Percentiles rank a stretch among this genome's conserved stretches.
phyloP scores from a whole-genome alignment of 2,113 vertebrate species.

The Microtus oregoni region DNA sequence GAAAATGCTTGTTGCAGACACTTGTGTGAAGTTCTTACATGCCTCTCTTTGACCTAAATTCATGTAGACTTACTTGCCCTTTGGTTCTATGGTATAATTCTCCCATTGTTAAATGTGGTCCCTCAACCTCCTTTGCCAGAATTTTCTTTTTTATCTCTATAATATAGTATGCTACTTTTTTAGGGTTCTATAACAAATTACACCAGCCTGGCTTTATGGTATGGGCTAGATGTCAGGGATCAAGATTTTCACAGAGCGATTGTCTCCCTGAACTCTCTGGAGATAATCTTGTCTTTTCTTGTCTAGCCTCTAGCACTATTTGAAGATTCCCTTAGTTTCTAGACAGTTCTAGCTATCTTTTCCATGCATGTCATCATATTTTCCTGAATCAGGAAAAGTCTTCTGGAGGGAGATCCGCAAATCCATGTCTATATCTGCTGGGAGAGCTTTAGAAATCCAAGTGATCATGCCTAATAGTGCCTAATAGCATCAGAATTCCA shows the following conservation, averaged over 20 bases:
- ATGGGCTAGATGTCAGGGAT: not conserved
- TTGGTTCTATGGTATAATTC: not conserved
- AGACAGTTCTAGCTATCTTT: not conserved
- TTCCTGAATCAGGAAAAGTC: not conserved
- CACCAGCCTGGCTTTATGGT: not conserved
- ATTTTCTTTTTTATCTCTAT: not conserved
- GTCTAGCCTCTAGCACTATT: not conserved
- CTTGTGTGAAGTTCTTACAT: conserved; percentile 36
- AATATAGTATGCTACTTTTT: not conserved
- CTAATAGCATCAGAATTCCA: not conserved
- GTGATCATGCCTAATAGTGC: not conserved
- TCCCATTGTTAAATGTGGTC: not conserved
- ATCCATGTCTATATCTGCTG: not conserved
- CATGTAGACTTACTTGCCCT: not conserved
- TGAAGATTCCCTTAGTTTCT: not conserved
- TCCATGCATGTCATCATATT: not conserved
- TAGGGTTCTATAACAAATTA: not conserved
- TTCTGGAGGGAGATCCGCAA: not conserved
- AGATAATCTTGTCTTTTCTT: not conserved
- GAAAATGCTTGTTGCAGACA: not conserved
- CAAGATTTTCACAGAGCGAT: not conserved
- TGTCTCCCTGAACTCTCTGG: not conserved
- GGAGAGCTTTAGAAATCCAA: conserved; percentile 12
- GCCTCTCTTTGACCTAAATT: conserved; percentile 5
- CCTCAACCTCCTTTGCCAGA: not conserved